A percentile compares a stretch with the other conserved stretches of the same genome.
phyloP scores from a whole-genome alignment of 2,888 invertebrate genomes.

The Cheilosia impressa region DNA sequence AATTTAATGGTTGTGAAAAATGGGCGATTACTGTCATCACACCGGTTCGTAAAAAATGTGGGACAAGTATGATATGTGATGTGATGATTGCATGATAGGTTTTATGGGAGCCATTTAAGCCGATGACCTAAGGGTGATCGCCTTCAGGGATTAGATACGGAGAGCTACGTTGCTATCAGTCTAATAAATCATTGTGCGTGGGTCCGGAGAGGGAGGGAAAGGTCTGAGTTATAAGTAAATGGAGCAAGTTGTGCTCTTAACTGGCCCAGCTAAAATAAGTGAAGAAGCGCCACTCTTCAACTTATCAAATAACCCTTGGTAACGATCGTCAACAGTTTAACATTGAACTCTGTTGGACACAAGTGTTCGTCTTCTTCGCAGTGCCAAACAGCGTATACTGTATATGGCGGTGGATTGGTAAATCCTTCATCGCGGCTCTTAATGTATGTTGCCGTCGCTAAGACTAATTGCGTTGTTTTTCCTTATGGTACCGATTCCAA shows the following conservation, averaged over 20 bases:
- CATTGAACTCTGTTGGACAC: too few relatives aligned
- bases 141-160: constrained; percentile 9
- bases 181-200: constrained; percentile 42
- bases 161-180: constrained; percentile 6
- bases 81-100: constrained; percentile 67
- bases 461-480: too few relatives aligned
- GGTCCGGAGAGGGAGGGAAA: neutral
- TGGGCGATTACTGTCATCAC: constrained; percentile 75
- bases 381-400: too few relatives aligned
- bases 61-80: constrained; percentile 70
- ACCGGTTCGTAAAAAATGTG: constrained; percentile 56
- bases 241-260: too few relatives aligned
- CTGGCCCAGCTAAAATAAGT: too few relatives aligned
- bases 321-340: too few relatives aligned
- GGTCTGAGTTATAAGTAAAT: neutral
- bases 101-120: constrained; percentile 55
- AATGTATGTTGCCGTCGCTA: too few relatives aligned
- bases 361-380: too few relatives aligned
- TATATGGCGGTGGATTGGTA: too few relatives aligned
- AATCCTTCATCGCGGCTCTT: too few relatives aligned
- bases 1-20: constrained; percentile 74
- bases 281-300: neutral
- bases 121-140: constrained; percentile 28
- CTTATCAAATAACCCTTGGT: too few relatives aligned
- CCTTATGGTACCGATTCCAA: too few relatives aligned